Percentiles rank a stretch among this genome's conserved stretches.
These are phyloP conservation scores for Istiophorus platypterus DNA, from an alignment of 2,113 vertebrate genomes.

Conservation along the genomic window DNA sequence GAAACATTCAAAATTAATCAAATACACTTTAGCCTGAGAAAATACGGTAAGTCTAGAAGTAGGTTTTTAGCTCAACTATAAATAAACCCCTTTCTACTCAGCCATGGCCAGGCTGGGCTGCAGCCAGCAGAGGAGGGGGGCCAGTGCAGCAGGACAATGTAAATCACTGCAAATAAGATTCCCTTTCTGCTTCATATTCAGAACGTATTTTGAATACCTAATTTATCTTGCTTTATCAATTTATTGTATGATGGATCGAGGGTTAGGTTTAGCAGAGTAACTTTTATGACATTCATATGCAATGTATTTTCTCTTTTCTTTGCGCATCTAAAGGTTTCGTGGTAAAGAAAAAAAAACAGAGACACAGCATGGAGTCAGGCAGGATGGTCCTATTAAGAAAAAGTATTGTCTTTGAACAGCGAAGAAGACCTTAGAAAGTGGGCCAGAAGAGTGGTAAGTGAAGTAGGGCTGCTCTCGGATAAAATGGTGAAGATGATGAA, in stretches of 20 bases:
- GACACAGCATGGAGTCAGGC: conserved; percentile 9
- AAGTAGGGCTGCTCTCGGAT: conserved; percentile 79
- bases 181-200: conserved; percentile 15
- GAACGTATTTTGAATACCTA: conserved; percentile 22
- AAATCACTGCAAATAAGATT: conserved; percentile 49
- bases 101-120: conserved; percentile 63
- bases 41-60: conserved; percentile 82
- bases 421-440: conserved; percentile 76
- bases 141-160: conserved; percentile 69
- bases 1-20: conserved; percentile 41
- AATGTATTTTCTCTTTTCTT: background rate
- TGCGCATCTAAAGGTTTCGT: background rate
- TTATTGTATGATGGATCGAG: conserved; percentile 2
- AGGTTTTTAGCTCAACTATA: conserved; percentile 89
- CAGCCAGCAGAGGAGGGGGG: conserved; percentile 63
- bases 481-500: conserved; percentile 82
- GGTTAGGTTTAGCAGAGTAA: background rate
- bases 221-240: conserved; percentile 40
- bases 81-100: conserved; percentile 80
- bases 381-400: conserved; percentile 51
- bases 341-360: conserved; percentile 3
- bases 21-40: conserved; percentile 52
- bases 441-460: conserved; percentile 75
- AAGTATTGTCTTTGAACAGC: conserved; percentile 77
- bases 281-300: conserved; percentile 1